Evolutionary conservation across 2,797 vertebrate species (phyloP).

Genomic region (Tachyglossus aculeatus): DNA sequence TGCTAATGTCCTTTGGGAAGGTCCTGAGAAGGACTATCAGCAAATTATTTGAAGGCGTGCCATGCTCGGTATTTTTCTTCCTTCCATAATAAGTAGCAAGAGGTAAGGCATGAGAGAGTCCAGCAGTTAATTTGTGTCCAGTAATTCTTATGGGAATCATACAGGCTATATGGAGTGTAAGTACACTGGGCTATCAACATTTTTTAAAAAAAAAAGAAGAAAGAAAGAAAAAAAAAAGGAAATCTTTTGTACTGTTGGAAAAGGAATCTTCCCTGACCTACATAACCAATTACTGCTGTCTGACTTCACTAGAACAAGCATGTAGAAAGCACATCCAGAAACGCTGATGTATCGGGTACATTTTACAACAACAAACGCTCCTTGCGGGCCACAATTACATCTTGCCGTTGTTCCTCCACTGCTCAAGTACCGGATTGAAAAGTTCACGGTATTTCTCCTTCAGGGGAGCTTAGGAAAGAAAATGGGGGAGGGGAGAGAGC

Average conservation of each 20-base stretch:
- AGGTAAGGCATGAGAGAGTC: not conserved
- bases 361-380: not conserved
- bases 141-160: constrained; percentile 35
- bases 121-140: constrained; percentile 24
- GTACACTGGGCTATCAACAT: constrained; percentile 51
- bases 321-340: not conserved
- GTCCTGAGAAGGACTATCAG: no score
- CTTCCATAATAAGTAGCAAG: not conserved
- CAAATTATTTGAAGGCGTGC: no score
- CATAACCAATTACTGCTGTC: constrained; percentile 44
- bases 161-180: constrained; percentile 24
- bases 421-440: constrained; percentile 3
- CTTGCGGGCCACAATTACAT: not conserved
- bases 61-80: not conserved
- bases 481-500: not conserved
- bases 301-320: constrained; percentile 35
- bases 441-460: not conserved
- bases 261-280: constrained; percentile 32
- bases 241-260: constrained; percentile 43
- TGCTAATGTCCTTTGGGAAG: no score
- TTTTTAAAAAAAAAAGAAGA: no score
- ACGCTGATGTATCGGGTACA: not conserved
- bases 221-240: no score
- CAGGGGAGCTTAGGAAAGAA: constrained; percentile 5
- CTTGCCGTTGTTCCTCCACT: not conserved